A percentile compares a stretch with the other conserved stretches of the same genome.
Conservation (phyloP, 1,140 invertebrate species). For the Ips nitidus region DNA sequence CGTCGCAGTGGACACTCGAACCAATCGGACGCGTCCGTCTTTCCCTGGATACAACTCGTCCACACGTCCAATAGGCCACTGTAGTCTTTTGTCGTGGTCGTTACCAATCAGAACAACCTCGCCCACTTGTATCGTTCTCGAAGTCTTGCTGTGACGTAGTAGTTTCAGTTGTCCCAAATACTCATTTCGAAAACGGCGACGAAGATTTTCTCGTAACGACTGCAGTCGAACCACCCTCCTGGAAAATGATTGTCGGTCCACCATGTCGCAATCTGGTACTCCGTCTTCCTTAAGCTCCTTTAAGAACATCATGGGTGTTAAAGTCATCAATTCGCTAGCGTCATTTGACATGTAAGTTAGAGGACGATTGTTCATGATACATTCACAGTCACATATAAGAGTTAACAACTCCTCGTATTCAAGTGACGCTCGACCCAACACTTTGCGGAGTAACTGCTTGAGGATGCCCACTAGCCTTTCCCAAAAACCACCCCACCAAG, state of each 20-base stretch:
- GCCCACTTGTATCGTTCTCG: neutral
- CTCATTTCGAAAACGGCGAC: neutral
- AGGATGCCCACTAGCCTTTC: constrained; percentile 43
- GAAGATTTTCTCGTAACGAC: neutral
- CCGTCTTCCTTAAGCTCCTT: neutral
- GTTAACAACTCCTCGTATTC: constrained; percentile 48
- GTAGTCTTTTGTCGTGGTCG: constrained; percentile 22
- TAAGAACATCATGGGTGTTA: constrained; percentile 33
- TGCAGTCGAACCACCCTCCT: constrained; percentile 1
- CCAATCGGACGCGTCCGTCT: constrained; percentile 4
- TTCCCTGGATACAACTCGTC: constrained; percentile 20
- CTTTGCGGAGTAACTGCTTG: constrained; percentile 41
- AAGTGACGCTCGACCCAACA: constrained; percentile 2
- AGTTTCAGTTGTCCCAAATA: constrained; percentile 16
- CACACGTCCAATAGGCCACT: constrained; percentile 22
- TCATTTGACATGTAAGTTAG: constrained; percentile 47
- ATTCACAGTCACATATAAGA: constrained; percentile 45
- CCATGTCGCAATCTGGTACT: constrained; percentile 22
- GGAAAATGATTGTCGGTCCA: neutral
- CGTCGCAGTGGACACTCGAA: neutral
- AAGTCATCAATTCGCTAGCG: constrained; percentile 24
- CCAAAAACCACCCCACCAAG: constrained; percentile 50
- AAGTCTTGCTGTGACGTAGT: neutral
- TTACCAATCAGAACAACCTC: constrained; percentile 16
- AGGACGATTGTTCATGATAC: constrained; percentile 47